Base-by-base conservation (phyloP, 23 tunicate genomes). In the Ascidia mentula region DNA sequence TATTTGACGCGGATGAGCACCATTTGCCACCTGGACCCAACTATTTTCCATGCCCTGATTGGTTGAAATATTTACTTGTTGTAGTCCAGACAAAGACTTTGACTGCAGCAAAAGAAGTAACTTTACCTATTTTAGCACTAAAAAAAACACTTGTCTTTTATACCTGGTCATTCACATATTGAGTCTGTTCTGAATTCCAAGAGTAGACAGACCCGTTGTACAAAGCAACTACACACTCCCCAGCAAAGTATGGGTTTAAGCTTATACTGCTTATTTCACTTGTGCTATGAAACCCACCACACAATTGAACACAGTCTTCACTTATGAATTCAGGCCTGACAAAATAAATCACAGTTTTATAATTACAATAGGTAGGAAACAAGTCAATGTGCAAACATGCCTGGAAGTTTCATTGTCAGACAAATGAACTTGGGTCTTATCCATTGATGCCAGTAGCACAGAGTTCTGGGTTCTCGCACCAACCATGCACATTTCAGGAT, bases 1-100 rank as follows among this genome's bases (percentile, higher is more conserved):
- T 18, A 82, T 40, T 34, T 88, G 92, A 24, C 87, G 83, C 4
- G 92, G 92, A 38, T 88, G 92, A 13, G 92, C 75, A 35, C 77
- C 87, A 40, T 75, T 82, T 32, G 45, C 81, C 53, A 88, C 92
- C 45, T 88, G 92, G 31, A 59, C 22, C 92, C 92, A 88, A 9
- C 37, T 36, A 32, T 73, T 39, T 26, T 32, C 5, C 30, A 9
- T 3, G 65, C 28, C 24, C 28, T 53, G 28, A 53, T 26, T 53
- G 7, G 22, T 28, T 53, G 13, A 53, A 53, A 53, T 3, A 53
- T 53, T 53, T 53, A 53, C 28, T 28, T 9, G 65, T 53, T 53
- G 65, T 53, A 53, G 65, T 9, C 65, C 65, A n/a, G n/a, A n/a
- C n/a, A n/a, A n/a, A n/a, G n/a, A n/a, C n/a, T n/a, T n/a, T n/a